These are phyloP conservation scores for Drosophila orena DNA, from an alignment of 1,140 invertebrate species.

Conservation along the genomic window DNA sequence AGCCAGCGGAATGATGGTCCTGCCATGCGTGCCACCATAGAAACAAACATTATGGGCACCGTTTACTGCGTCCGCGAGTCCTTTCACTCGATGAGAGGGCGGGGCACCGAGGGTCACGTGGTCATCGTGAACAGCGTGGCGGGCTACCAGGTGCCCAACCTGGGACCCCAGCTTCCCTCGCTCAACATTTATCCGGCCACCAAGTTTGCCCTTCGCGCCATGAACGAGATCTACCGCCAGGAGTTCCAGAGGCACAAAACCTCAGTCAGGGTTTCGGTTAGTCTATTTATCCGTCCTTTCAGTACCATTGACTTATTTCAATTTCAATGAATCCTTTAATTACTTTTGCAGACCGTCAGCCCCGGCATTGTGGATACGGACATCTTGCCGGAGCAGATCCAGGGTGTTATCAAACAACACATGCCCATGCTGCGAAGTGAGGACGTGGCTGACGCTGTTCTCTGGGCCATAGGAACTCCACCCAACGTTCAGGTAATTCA, in stretches of 20 bases:
- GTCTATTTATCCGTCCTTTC: constrained; percentile 18
- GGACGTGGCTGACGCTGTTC: constrained; percentile 87
- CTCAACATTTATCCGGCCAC: constrained; percentile 87
- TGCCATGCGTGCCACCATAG: constrained; percentile 85
- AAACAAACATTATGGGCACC: constrained; percentile 90
- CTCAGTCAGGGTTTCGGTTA: constrained; percentile 88
- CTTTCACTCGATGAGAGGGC: constrained; percentile 88
- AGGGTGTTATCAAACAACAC: constrained; percentile 52
- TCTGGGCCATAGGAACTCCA: constrained; percentile 87
- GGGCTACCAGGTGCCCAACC: constrained; percentile 78
- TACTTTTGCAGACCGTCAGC: constrained; percentile 86
- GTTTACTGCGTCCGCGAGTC: constrained; percentile 89
- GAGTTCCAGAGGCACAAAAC: constrained; percentile 83
- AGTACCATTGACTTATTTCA: not conserved
- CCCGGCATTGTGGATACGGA: constrained; percentile 88
- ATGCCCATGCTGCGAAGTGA: constrained; percentile 80
- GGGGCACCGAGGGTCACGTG: constrained; percentile 88
- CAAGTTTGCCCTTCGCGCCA: constrained; percentile 87
- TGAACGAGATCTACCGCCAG: constrained; percentile 87
- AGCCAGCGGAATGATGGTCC: constrained; percentile 82
- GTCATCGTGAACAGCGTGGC: constrained; percentile 78
- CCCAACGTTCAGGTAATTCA: constrained; percentile 86
- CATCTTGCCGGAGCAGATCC: constrained; percentile 82
- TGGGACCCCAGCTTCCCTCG: constrained; percentile 72
- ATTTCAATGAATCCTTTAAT: not conserved